Evolutionary conservation across 2,113 vertebrate genomes (phyloP), one percentile per base, ranked within the genome.

Genomic region (Diphyllodes magnificus): DNA sequence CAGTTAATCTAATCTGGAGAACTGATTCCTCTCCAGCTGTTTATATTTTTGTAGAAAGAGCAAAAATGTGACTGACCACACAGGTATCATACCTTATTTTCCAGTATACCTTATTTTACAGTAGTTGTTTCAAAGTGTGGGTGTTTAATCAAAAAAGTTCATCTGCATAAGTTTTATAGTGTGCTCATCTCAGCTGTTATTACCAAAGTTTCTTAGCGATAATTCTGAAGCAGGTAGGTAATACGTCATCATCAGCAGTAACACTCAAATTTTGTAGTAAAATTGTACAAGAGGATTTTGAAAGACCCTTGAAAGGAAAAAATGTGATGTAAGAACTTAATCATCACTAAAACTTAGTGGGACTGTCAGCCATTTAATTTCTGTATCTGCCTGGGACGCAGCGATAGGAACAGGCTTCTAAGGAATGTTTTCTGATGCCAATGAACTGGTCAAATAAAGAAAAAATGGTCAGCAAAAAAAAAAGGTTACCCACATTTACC

Each of bases 311-410:
- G 28, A n/a, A 75, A 63, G 27, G 47, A 73, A 57, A 64, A 49
- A 54, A 40, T 3, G 5, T 19, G 22, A 66, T 1, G 1, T 30
- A 71, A 25, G 35, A 84, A 45, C 18, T 82, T 54, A 30, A 17
- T 80, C 6, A 11, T 66, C 60, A 21, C 21, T 54, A 31, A 66
- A 64, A 42, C 13, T 71, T 44, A 22, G 14, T 53, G 50, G 56
- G 35, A 39, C 44, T 69, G 35, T 73, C 31, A 77, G 42, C 68
- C 14, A 0, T 47, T 73, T 65, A 8, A 20, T 61, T 90, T 81
- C 45, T 56, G 0, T 72, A 11, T 53, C 37, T 77, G 25, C 17
- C 33, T 54, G 28, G 31, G 10, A 30, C 0, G 0, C 51, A 8
- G 10, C 12, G 21, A 8, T 7, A 57, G 42, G 33, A 89, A 22